Conservation (phyloP, 2,113 vertebrate genomes). For the Hystrix cristata region DNA sequence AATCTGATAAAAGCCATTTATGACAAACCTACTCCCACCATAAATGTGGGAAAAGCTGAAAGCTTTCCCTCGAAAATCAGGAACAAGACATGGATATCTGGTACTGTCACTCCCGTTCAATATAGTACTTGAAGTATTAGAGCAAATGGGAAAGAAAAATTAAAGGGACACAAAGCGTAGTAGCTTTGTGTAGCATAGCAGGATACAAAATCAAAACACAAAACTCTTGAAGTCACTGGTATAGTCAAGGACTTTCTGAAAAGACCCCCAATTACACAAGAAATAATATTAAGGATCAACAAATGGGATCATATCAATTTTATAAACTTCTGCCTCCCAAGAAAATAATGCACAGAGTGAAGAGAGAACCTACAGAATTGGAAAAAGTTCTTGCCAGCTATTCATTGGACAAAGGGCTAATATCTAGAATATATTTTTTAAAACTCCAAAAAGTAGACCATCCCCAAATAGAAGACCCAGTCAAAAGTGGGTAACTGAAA, state of each 20-base stretch:
- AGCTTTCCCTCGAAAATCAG: background rate
- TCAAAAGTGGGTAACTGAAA: background rate
- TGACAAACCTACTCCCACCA: background rate
- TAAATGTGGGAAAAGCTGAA: background rate
- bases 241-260: background rate
- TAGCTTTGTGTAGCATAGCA: background rate
- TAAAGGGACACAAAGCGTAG: background rate
- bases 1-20: background rate
- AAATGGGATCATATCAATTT: background rate
- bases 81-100: background rate
- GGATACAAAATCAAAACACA: background rate
- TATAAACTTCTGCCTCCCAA: background rate
- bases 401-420: background rate
- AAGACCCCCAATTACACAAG: background rate
- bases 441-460: background rate
- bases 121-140: background rate
- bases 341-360: background rate
- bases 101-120: background rate
- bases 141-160: background rate
- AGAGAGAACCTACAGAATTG: background rate
- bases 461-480: background rate
- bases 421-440: background rate
- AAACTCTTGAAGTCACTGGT: background rate
- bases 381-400: background rate
- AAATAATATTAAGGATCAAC: background rate